Conservation (phyloP, 2,113 vertebrate genomes). For the Hypocryptadius cinnamomeus region DNA sequence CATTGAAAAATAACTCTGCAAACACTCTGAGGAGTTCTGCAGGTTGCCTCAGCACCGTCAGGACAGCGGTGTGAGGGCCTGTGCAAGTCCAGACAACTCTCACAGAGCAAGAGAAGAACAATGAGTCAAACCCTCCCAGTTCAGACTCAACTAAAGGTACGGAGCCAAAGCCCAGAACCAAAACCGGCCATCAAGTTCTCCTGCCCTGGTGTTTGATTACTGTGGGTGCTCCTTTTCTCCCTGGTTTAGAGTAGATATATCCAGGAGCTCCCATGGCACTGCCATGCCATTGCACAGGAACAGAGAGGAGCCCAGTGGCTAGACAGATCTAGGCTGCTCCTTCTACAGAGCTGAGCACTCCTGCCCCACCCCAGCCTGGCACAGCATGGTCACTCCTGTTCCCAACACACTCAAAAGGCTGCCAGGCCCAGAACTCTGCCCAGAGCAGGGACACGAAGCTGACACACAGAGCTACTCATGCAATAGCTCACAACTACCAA, state of each 20-base stretch:
- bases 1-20: not conserved
- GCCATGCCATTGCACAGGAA: not conserved
- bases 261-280: not conserved
- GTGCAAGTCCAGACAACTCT: not conserved
- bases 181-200: not conserved
- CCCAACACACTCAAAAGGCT: not conserved
- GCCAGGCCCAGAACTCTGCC: not conserved
- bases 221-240: not conserved
- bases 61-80: not conserved
- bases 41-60: rapidly evolving
- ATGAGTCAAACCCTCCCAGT: not conserved
- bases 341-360: not conserved
- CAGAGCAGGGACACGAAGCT: not conserved
- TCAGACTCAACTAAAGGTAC: not conserved
- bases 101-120: not conserved
- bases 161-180: not conserved
- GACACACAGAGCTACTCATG: rapidly evolving
- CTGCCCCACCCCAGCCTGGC: not conserved
- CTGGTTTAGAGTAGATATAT: not conserved
- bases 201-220: not conserved
- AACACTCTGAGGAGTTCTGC: not conserved
- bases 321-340: not conserved
- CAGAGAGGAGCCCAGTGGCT: not conserved
- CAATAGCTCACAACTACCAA: not conserved
- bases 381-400: not conserved